Base-by-base conservation (phyloP, 2,113 vertebrate species). In the Thomomys bottae region DNA sequence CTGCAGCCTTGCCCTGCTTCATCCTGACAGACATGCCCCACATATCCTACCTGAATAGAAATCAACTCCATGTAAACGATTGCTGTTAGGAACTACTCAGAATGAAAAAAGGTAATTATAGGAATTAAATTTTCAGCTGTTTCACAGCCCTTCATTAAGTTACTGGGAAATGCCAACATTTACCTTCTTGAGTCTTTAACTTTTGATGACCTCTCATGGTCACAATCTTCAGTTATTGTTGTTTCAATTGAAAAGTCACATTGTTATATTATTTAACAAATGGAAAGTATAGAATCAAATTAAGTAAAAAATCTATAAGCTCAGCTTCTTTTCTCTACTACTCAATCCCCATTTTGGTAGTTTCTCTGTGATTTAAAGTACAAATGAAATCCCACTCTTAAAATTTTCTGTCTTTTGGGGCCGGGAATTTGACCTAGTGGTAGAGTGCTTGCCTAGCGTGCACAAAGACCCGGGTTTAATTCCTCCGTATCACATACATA, bases 191-290 rank as follows among this genome's bases (percentile, higher is more conserved):
- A 42, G n/a, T 73, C 32, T 76, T 26, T 92, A 67, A 38, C 32
- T 36, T 88, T 85, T 72, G 12, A 59, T 81, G 32, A 45, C 1
- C 71, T 63, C 73, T 88, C 30, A 63, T 23, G 4, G 11, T 75
- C 10, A 80, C 18, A 42, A 24, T 70, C 67, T 80, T 34, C 73
- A 76, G n/a, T 73, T 73, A 30, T 63, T 40, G 18, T 71, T 67
- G 15, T 67, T 89, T 90, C 84, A 54, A 84, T 88, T 88, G 61
- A 57, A 88, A 88, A 81, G 64, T 30, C 45, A 77, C 28, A 26
- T 3, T 20, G n/a, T n/a, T n/a, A 23, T 73, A 59, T 59, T 81
- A 14, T 42, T 81, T 86, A 15, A 32, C 67, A 84, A 87, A 66
- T 85, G 23, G 91, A 59, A 28, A 77, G 9, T 93, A 81, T 77